Evolutionary conservation across 2,888 invertebrate species (phyloP).

Genomic region (Cremastinae sp.): DNA sequence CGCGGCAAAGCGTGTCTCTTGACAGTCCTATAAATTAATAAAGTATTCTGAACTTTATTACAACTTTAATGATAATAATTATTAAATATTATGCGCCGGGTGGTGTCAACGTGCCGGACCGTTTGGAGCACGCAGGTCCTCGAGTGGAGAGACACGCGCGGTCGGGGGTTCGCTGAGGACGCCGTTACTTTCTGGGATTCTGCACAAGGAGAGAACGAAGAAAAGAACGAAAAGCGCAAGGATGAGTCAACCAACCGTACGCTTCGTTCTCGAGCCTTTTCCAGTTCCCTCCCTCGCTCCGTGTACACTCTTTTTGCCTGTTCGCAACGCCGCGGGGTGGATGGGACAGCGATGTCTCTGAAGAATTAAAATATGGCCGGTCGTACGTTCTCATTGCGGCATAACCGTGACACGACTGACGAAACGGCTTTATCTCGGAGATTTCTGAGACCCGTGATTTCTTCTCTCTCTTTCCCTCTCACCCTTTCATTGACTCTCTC

Average conservation of each 20-base stretch:
- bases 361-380: conserved; percentile 80
- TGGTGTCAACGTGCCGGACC: conserved; percentile 72
- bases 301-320: neutral
- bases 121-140: conserved; percentile 30
- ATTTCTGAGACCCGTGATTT: conserved; percentile 63
- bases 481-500: conserved; percentile 34
- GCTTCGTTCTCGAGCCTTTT: neutral
- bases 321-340: conserved; percentile 64
- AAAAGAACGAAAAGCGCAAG: conserved; percentile 51
- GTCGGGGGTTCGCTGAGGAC: conserved; percentile 4
- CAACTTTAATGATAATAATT: conserved; percentile 80
- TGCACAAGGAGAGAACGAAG: conserved; percentile 55
- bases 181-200: conserved; percentile 48
- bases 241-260: conserved; percentile 40
- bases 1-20: conserved; percentile 29
- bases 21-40: conserved; percentile 79
- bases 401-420: conserved; percentile 79
- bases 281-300: neutral
- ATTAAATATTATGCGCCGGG: conserved; percentile 79
- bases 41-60: conserved; percentile 80
- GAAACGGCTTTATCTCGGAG: conserved; percentile 74
- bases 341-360: conserved; percentile 73
- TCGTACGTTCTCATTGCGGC: conserved; percentile 79
- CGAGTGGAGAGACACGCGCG: conserved; percentile 45
- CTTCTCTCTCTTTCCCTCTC: conserved; percentile 59